Percentiles rank a stretch among this genome's conserved stretches.
These are phyloP conservation scores for Chinchilla lanigera DNA, from an alignment of 2,113 vertebrate genomes.

Conservation along the genomic window DNA sequence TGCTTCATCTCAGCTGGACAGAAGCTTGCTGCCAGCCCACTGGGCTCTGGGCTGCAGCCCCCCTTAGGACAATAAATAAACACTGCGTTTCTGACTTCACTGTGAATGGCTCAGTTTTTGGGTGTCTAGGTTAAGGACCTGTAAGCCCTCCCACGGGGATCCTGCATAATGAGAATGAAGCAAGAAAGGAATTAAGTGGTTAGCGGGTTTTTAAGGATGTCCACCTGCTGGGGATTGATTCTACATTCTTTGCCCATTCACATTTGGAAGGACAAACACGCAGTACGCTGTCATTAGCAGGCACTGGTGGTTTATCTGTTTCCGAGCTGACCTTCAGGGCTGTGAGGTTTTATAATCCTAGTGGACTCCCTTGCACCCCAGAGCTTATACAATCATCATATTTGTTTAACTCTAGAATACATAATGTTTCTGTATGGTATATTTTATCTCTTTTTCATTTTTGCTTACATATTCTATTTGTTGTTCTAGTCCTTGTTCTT, in stretches of 20 bases:
- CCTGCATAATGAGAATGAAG: fast-evolving
- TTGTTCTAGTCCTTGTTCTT: neutral
- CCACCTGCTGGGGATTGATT: fast-evolving
- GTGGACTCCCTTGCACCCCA: fast-evolving
- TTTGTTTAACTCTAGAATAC: neutral
- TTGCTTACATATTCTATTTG: neutral
- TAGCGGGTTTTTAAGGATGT: fast-evolving
- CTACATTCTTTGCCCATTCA: neutral
- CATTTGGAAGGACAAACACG: too few relatives aligned
- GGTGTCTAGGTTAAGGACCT: neutral
- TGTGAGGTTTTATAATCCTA: neutral
- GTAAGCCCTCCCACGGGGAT: neutral
- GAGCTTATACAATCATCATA: neutral
- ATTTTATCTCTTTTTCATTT: neutral
- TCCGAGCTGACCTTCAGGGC: neutral
- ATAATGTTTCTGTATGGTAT: neutral
- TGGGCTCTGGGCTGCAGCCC: neutral
- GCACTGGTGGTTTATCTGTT: fast-evolving
- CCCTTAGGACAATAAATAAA: neutral
- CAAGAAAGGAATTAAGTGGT: fast-evolving
- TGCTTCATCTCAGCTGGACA: neutral
- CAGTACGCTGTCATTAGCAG: neutral
- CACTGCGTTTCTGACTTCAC: too few relatives aligned
- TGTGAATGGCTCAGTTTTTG: neutral
- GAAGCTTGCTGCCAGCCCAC: fast-evolving